Base-by-base conservation (phyloP, 2,888 invertebrate species). In the Deroplatys truncata region DNA sequence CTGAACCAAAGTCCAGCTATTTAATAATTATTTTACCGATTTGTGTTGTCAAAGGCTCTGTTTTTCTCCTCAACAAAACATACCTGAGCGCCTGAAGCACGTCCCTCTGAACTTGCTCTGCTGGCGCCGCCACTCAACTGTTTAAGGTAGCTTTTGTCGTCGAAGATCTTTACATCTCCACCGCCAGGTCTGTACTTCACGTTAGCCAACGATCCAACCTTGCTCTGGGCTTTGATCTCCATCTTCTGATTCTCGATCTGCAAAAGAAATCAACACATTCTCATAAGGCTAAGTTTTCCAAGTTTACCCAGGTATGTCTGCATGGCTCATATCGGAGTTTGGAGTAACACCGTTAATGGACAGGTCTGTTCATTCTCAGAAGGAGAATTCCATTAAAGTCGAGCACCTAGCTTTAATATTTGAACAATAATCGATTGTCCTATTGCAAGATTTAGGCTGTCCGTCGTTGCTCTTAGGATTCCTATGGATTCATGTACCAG, bases 121-220 rank as follows among this genome's bases (percentile, higher is more conserved):
- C 90, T 85, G 56, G 90, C 43, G 83, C 90, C 88, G 84, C 90
- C 35, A 43, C 91, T 91, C 91, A 92, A 95, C 94, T 98, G 97
- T 94, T 97, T 97, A 93, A 98, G 95, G 95, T 98, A 98, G 91
- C 97, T 97, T 94, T 97, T 98, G 94, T 98, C 98, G 93, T 98
- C 97, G 94, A 98, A 98, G 93, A 98, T 98, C 95, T 98, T 98
- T 94, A 97, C 97, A 92, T 98, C 98, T 86, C 98, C 98, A 91
- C 98, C 98, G 92, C 98, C 97, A 90, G 98, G 98, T 94, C 96
- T 97, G 95, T 98, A 97, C 93, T 97, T 97, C 92, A 98, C 96
- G 94, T 98, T 98, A 94, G 98, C 98, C 95, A 98, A 93, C 89
- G 98, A 98, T 92, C 98, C 98, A 92, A 98, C 95, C 94, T 98